These are phyloP conservation scores for Psittacula echo DNA, from an alignment of 2,797 vertebrate genomes.

Conservation along the genomic window DNA sequence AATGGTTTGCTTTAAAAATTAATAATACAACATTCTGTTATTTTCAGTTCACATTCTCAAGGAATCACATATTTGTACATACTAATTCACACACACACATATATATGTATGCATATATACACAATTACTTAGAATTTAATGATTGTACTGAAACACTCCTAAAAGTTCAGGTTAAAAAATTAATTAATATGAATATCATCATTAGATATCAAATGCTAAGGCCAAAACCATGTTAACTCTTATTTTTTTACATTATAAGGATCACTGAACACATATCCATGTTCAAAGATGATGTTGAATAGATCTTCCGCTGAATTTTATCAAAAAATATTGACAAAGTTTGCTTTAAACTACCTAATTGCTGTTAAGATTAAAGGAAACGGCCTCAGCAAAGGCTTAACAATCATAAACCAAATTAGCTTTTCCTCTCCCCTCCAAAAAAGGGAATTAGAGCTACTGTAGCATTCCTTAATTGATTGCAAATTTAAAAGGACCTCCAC, in stretches of 20 bases:
- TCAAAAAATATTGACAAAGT: conserved; percentile 23
- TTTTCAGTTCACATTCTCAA: not conserved
- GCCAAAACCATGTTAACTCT: conserved; percentile 10
- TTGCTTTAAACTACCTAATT: conserved; percentile 48
- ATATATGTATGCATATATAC: not conserved
- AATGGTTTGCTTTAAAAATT: not conserved
- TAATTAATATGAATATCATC: not conserved
- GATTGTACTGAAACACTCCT: not conserved
- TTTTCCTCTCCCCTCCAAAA: not conserved
- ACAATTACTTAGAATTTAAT: not conserved
- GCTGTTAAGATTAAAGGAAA: conserved; percentile 27
- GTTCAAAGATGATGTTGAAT: not conserved
- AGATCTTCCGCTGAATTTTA: conserved; percentile 18
- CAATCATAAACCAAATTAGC: conserved; percentile 2
- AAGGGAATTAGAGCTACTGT: conserved; percentile 27
- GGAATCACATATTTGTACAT: not conserved
- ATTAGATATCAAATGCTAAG: not conserved
- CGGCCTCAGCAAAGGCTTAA: not conserved
- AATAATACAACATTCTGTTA: not conserved
- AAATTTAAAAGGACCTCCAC: conserved; percentile 24
- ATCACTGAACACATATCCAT: not conserved
- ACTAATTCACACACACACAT: not conserved
- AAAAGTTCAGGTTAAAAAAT: not conserved
- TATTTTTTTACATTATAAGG: not conserved
- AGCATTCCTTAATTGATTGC: conserved; percentile 38